Percentiles rank a stretch among this genome's conserved stretches.
These are phyloP conservation scores for Archips crataeganus DNA, from an alignment of 2,888 invertebrate genomes.

Conservation along the genomic window DNA sequence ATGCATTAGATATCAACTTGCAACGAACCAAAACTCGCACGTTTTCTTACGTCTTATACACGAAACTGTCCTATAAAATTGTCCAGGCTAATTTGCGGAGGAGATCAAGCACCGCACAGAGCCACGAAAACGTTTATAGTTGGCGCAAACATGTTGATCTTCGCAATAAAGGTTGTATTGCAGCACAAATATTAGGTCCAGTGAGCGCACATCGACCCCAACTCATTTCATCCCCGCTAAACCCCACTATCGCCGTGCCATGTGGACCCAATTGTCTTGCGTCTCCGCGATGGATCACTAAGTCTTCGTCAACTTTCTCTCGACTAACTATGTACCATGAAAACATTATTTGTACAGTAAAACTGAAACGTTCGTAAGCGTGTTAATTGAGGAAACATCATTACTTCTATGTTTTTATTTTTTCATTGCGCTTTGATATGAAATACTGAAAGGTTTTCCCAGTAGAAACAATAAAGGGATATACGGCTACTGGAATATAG, in stretches of 20 bases:
- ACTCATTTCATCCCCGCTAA: slow-evolving; percentile 75
- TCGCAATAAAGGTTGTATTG: slow-evolving; percentile 79
- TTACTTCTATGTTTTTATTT: slow-evolving; percentile 45
- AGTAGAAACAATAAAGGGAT: slow-evolving; percentile 66
- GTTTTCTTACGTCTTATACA: neutral
- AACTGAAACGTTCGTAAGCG: neutral
- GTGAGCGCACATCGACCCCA: slow-evolving; percentile 69
- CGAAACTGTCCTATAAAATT: slow-evolving; percentile 54
- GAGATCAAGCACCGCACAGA: slow-evolving; percentile 53
- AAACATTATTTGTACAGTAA: slow-evolving; percentile 6
- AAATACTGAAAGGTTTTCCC: slow-evolving; percentile 62
- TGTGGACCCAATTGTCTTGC: slow-evolving; percentile 76
- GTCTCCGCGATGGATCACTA: slow-evolving; percentile 52
- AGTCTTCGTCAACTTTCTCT: slow-evolving; percentile 51
- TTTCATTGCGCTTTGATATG: slow-evolving; percentile 49
- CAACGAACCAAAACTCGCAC: neutral
- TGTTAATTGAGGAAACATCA: slow-evolving; percentile 22
- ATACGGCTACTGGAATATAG: slow-evolving; percentile 66
- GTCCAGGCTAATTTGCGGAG: slow-evolving; percentile 59
- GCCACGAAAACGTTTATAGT: slow-evolving; percentile 61
- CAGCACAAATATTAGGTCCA: slow-evolving; percentile 77
- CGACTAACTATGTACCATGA: slow-evolving; percentile 30
- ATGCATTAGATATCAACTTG: neutral
- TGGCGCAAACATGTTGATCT: slow-evolving; percentile 69
- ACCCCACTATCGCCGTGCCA: slow-evolving; percentile 66